A percentile compares a stretch with the other conserved stretches of the same genome.
Conservation (phyloP, 2,888 invertebrate genomes). For the Cotesia congregata region DNA sequence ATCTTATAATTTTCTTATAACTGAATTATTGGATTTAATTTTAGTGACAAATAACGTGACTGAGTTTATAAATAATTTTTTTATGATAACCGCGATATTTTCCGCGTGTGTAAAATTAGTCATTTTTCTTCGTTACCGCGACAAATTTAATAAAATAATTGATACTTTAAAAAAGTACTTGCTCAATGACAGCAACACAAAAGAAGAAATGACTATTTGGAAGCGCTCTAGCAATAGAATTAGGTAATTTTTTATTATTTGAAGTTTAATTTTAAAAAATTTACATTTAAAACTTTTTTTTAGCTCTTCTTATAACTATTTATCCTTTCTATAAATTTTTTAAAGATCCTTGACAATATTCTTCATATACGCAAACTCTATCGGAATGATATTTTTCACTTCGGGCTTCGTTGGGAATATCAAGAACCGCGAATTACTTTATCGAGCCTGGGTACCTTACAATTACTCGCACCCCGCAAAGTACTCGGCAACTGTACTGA, state of each 20-base stretch:
- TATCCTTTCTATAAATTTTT: too few relatives aligned
- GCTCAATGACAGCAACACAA: slow-evolving; percentile 16
- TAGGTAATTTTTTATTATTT: slow-evolving; percentile 28
- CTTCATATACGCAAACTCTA: neutral
- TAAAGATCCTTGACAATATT: neutral
- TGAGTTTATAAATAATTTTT: slow-evolving; percentile 49
- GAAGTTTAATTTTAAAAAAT: too few relatives aligned
- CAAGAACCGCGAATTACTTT: slow-evolving; percentile 42
- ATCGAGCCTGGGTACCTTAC: slow-evolving; percentile 50
- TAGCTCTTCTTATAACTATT: too few relatives aligned
- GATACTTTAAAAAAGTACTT: slow-evolving; percentile 33
- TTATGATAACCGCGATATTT: slow-evolving; percentile 45
- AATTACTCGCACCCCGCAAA: slow-evolving; percentile 32
- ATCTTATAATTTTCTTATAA: slow-evolving; percentile 33
- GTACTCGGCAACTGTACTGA: slow-evolving; percentile 41
- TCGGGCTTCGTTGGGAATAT: slow-evolving; percentile 35
- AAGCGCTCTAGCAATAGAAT: slow-evolving; percentile 29
- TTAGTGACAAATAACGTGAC: slow-evolving; percentile 34
- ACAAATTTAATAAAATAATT: slow-evolving; percentile 37
- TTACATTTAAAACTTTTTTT: too few relatives aligned
- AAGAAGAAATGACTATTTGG: slow-evolving; percentile 39
- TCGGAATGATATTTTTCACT: slow-evolving; percentile 16
- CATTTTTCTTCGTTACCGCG: slow-evolving; percentile 41
- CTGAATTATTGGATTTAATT: slow-evolving; percentile 45
- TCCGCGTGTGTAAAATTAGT: slow-evolving; percentile 45